Base-by-base conservation (phyloP, 2,888 invertebrate genomes). In the Acanthosepion lycidas region DNA sequence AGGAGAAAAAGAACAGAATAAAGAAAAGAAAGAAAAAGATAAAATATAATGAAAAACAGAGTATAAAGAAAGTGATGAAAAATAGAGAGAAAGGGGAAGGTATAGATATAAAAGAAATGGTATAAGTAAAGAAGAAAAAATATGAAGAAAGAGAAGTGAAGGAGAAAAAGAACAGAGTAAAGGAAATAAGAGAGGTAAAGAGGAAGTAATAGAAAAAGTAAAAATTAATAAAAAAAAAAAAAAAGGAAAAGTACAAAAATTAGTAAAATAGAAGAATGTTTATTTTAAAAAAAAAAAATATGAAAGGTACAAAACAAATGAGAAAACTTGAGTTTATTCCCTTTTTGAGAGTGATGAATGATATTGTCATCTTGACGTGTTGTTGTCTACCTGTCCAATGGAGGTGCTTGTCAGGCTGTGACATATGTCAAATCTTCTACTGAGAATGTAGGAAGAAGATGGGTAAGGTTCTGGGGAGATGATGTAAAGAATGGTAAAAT, bases 401-500 rank as follows among this genome's bases (percentile, higher is more conserved):
- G 78, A 33, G 78, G 78, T 78, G 78, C 78, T 23, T 78, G 78
- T 78, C 78, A 78, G 78, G 78, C 78, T 78, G 33, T 78, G 78
- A 78, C 78, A 78, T 78, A 78, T 78, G 78, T 78, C 78, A 78
- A n/a, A 78, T 78, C 78, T 78, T 78, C n/a, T 78, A 78, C 78
- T 78, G n/a, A 78, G 78, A 78, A 78, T 78, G 78, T 78, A 78
- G 8, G 33, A 78, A 78, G n/a, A 78, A n/a, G 78, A n/a, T n/a
- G 78, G n/a, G 78, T 33, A 78, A n/a, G 78, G n/a, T 78, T 78
- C 78, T 78, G 78, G n/a, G 78, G n/a, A 28, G 78, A 78, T 33
- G 33, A 78, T 78, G 18, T 33, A 78, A 33, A 78, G n/a, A 78
- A 78, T 78, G 78, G 78, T 78, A 78, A 78, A 33, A 78, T 78